Conservation (phyloP, 1,140 invertebrate species). For the Eupristina koningsbergeri region DNA sequence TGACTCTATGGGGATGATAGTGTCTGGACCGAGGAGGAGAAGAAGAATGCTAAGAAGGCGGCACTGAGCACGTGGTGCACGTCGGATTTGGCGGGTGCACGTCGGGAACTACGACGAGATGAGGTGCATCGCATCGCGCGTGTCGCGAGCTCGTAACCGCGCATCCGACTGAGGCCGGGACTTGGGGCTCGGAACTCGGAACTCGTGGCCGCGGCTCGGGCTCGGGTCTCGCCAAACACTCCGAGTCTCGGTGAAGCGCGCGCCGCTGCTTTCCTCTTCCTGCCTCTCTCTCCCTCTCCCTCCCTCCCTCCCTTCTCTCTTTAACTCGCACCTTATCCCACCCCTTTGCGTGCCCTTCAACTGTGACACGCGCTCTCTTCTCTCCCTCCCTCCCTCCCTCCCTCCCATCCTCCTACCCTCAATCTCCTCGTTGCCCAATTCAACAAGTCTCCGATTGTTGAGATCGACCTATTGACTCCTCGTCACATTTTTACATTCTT, state of each 20-base stretch:
- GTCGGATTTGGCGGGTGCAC: slow-evolving; percentile 20
- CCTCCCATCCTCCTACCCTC: too few species aligned
- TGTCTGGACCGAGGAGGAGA: not conserved
- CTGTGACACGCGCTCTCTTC: not conserved
- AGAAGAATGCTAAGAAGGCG: not conserved
- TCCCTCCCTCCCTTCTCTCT: slow-evolving; percentile 1
- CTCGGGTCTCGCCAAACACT: not conserved
- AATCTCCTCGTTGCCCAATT: too few species aligned
- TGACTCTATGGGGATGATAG: not conserved
- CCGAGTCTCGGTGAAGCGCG: slow-evolving; percentile 33
- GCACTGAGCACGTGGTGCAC: not conserved
- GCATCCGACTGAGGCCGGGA: slow-evolving; percentile 67
- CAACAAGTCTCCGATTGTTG: not conserved
- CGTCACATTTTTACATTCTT: too few species aligned
- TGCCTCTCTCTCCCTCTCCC: slow-evolving; percentile 10
- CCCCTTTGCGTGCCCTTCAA: not conserved
- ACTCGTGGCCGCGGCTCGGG: not conserved
- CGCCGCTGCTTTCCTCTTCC: slow-evolving; percentile 48
- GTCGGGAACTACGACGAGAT: not conserved
- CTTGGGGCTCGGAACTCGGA: slow-evolving; percentile 43
- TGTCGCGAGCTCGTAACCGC: slow-evolving; percentile 70
- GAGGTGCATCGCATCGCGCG: slow-evolving; percentile 53
- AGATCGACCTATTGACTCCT: too few species aligned
- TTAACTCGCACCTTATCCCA: slow-evolving; percentile 4
- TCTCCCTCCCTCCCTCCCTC: too few species aligned